Percentiles rank a stretch among this genome's conserved stretches.
Evolutionary conservation across 2,113 vertebrate genomes (phyloP).

Genomic region (Setophaga kirtlandii): DNA sequence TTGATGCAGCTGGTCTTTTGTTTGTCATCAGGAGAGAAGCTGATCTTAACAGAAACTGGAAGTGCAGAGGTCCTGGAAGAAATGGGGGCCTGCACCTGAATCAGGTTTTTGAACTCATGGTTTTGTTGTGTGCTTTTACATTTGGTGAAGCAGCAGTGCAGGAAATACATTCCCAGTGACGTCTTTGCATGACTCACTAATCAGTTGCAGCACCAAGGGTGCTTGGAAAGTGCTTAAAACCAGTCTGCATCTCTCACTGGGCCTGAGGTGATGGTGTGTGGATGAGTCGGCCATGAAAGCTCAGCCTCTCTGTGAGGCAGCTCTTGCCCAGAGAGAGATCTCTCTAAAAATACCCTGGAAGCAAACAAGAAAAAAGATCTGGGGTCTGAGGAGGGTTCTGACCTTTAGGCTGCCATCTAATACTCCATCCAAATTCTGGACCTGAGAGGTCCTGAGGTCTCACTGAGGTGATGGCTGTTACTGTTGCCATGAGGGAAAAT

Average conservation of each 20-base stretch:
- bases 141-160: background rate
- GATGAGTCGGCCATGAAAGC: background rate
- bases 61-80: background rate
- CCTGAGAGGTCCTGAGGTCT: background rate
- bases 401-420: constrained; percentile 55
- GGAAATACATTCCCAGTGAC: background rate
- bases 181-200: constrained; percentile 44
- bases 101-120: background rate
- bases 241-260: background rate
- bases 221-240: background rate
- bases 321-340: background rate
- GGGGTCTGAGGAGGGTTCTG: background rate
- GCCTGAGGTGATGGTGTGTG: background rate
- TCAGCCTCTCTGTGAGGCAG: background rate
- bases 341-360: constrained; percentile 56
- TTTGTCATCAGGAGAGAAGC: background rate
- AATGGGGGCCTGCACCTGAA: background rate
- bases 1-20: background rate
- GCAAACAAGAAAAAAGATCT: constrained; percentile 41
- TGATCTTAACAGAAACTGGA: background rate
- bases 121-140: background rate
- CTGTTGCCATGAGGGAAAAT: background rate
- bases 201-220: constrained; percentile 4
- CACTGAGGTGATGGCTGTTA: background rate
- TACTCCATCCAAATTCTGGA: background rate